Evolutionary conservation across 2,888 invertebrate genomes (phyloP).

Genomic region (Leucozona laternaria): DNA sequence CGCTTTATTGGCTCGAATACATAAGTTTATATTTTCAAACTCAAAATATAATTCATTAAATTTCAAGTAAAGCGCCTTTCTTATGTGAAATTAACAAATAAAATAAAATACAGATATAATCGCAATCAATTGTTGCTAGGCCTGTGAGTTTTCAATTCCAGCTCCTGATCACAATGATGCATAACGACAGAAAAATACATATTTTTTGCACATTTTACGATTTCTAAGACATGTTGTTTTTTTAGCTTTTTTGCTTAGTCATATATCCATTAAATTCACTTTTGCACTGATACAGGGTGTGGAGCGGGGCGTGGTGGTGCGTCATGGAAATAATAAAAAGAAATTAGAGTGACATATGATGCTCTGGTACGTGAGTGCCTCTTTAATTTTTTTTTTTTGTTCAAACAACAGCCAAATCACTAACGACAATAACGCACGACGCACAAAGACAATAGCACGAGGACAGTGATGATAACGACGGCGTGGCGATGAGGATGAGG

Average conservation of each 20-base stretch:
- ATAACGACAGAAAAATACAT: conserved; percentile 44
- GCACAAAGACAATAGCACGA: not conserved
- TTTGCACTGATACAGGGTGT: conserved; percentile 42
- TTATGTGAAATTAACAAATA: too few relatives aligned
- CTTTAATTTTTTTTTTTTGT: not conserved
- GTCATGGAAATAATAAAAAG: conserved; percentile 65
- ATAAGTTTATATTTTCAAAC: too few relatives aligned
- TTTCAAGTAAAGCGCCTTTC: too few relatives aligned
- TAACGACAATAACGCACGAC: conserved; percentile 26
- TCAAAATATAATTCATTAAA: too few relatives aligned
- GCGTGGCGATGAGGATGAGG: not conserved
- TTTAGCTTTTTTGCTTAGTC: conserved; percentile 14
- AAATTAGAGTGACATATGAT: conserved; percentile 73
- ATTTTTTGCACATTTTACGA: conserved; percentile 41
- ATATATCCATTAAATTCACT: conserved; percentile 69
- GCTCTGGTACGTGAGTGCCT: conserved; percentile 65
- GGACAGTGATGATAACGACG: not conserved
- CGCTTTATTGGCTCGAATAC: too few relatives aligned
- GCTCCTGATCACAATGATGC: conserved; percentile 37
- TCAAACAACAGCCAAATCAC: not conserved
- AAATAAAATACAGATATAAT: too few relatives aligned
- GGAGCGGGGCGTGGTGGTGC: not conserved
- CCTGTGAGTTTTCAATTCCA: not conserved
- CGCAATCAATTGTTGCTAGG: not conserved
- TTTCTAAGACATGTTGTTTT: conserved; percentile 53